phyloP scores from a whole-genome alignment of 2,797 vertebrate genomes.

The Rhynchonycteris naso region DNA sequence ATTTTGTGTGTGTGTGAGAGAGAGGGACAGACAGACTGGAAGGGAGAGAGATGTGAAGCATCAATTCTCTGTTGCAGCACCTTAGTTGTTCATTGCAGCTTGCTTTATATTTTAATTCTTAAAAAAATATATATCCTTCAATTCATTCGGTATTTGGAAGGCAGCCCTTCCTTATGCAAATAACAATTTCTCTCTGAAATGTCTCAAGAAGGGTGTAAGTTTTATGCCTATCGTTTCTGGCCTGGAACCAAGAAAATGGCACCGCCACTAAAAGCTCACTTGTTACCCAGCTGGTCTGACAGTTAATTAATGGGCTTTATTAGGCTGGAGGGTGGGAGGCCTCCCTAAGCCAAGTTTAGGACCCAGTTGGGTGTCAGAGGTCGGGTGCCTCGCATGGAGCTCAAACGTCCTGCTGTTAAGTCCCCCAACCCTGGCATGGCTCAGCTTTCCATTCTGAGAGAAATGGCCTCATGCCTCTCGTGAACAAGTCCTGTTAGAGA shows the following conservation, averaged over 20 bases:
- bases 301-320: slow-evolving; percentile 66
- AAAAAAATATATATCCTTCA: neutral
- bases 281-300: slow-evolving; percentile 69
- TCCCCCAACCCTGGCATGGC: slow-evolving; percentile 34
- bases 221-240: slow-evolving; percentile 61
- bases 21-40: no score
- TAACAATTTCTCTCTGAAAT: slow-evolving; percentile 35
- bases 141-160: neutral
- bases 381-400: neutral
- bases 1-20: neutral
- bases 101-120: neutral
- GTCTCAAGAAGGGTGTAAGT: neutral
- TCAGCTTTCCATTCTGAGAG: slow-evolving; percentile 39
- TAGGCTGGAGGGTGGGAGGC: slow-evolving; percentile 34
- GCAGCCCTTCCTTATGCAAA: slow-evolving; percentile 8
- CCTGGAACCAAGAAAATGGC: slow-evolving; percentile 62
- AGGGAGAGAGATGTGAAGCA: no score
- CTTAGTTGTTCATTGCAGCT: neutral
- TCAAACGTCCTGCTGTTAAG: neutral
- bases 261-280: slow-evolving; percentile 27
- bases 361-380: slow-evolving; percentile 30
- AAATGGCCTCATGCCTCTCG: slow-evolving; percentile 21
- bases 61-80: no score
- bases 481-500: slow-evolving; percentile 55
- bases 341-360: slow-evolving; percentile 43